Conservation (phyloP, 2,797 vertebrate genomes). For the Poliocrania exsul region DNA sequence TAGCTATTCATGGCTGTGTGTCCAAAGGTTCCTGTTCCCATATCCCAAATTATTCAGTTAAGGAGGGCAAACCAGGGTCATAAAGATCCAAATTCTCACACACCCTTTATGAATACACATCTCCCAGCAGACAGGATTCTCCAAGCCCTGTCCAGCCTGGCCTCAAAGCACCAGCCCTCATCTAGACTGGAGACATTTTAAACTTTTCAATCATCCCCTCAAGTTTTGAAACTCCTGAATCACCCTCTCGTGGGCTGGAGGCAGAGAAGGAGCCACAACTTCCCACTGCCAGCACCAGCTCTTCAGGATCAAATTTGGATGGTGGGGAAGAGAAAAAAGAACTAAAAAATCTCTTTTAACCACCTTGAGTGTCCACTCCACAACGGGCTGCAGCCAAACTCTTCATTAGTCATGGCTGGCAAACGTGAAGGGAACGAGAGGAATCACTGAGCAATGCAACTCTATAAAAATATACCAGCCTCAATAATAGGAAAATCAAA, state of each 20-base stretch:
- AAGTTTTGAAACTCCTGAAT: neutral
- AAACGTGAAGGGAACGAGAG: neutral
- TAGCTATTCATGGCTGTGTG: neutral
- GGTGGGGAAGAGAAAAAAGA: neutral
- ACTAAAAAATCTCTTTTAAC: neutral
- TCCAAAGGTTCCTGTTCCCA: neutral
- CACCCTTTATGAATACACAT: neutral
- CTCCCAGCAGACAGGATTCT: neutral
- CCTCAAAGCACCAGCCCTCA: neutral
- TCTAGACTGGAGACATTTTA: neutral
- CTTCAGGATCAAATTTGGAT: neutral
- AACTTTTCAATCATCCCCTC: neutral
- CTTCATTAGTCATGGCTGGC: constrained; percentile 25
- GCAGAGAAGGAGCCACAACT: fast-evolving
- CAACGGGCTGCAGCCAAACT: neutral
- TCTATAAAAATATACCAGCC: neutral
- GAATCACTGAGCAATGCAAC: constrained; percentile 1
- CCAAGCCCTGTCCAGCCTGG: neutral
- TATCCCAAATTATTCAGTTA: neutral
- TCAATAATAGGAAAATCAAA: constrained; percentile 8
- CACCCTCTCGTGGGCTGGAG: neutral
- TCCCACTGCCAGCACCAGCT: neutral
- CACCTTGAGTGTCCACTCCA: neutral
- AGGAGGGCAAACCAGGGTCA: neutral
- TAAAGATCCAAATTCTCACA: neutral